Percentiles rank a stretch among this genome's conserved stretches.
Conservation (phyloP, 2,113 vertebrate genomes). For the Apodemus speciosus region DNA sequence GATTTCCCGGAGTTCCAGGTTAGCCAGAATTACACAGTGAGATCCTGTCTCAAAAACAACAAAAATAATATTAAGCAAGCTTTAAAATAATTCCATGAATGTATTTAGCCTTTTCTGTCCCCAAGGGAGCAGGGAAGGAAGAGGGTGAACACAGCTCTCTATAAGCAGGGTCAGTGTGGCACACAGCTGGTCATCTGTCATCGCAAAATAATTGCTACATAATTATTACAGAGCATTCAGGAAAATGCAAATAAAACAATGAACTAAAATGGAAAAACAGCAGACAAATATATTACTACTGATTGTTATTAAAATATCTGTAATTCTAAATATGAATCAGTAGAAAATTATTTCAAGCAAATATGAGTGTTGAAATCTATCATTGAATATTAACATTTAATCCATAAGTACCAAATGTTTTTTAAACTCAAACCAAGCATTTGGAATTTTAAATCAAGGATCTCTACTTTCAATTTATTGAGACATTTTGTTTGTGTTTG, state of each 20-base stretch:
- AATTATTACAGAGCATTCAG: not conserved
- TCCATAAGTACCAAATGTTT: not conserved
- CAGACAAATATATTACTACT: conserved; percentile 10
- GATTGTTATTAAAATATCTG: not conserved
- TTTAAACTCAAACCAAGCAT: conserved; percentile 16
- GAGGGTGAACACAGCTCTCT: not conserved
- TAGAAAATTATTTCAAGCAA: not conserved
- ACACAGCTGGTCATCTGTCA: not conserved
- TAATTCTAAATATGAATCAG: not conserved
- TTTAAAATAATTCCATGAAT: not conserved
- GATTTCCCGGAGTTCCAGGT: not conserved
- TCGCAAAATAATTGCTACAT: no score
- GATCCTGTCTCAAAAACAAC: not conserved
- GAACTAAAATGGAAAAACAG: not conserved
- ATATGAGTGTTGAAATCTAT: conserved; percentile 13
- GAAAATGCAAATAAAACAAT: conserved; percentile 38
- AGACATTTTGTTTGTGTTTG: not conserved
- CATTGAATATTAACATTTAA: conserved; percentile 34
- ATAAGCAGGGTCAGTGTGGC: not conserved
- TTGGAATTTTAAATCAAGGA: conserved; percentile 29
- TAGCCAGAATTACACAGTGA: no score
- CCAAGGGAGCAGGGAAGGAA: not conserved
- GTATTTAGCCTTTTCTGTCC: not conserved
- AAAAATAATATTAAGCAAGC: not conserved
- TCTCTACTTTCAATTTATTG: conserved; percentile 30